phyloP scores from a whole-genome alignment of 2,888 invertebrate genomes.

The Heteromurus nitidus region DNA sequence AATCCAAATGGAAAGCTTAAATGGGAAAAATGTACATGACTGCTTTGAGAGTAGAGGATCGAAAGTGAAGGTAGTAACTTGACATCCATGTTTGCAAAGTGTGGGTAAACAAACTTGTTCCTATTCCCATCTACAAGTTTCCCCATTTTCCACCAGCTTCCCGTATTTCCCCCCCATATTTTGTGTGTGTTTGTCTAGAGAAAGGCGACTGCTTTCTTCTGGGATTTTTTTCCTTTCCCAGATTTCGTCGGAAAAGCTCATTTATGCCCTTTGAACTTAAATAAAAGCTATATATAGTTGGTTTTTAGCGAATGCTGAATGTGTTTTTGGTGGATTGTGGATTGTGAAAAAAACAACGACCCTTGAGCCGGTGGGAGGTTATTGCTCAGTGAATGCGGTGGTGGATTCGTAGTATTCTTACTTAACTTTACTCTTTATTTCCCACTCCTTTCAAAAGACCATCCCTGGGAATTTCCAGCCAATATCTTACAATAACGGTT shows the following conservation, averaged over 20 bases:
- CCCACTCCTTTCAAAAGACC: not conserved
- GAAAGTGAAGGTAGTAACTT: no score
- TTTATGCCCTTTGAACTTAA: constrained; percentile 9
- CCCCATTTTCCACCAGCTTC: no score
- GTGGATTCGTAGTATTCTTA: not conserved
- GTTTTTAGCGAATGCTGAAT: no score
- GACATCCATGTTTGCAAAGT: no score
- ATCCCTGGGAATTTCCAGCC: constrained; percentile 30
- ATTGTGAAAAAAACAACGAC: constrained; percentile 37
- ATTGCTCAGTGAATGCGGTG: constrained; percentile 1
- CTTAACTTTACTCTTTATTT: not conserved
- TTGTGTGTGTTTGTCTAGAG: not conserved
- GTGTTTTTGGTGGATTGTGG: not conserved
- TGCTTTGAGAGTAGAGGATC: no score
- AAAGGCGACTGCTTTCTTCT: not conserved
- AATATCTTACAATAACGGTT: constrained; percentile 46
- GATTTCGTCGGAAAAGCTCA: constrained; percentile 14
- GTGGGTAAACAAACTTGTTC: no score
- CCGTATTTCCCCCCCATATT: no score
- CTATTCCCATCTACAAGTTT: no score
- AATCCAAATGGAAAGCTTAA: no score
- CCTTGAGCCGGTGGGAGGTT: constrained; percentile 40
- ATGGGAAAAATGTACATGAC: no score
- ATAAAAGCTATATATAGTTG: not conserved
- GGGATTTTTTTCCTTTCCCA: not conserved